Conservation (phyloP, 2,797 vertebrate genomes). For the Distichodus sexfasciatus region DNA sequence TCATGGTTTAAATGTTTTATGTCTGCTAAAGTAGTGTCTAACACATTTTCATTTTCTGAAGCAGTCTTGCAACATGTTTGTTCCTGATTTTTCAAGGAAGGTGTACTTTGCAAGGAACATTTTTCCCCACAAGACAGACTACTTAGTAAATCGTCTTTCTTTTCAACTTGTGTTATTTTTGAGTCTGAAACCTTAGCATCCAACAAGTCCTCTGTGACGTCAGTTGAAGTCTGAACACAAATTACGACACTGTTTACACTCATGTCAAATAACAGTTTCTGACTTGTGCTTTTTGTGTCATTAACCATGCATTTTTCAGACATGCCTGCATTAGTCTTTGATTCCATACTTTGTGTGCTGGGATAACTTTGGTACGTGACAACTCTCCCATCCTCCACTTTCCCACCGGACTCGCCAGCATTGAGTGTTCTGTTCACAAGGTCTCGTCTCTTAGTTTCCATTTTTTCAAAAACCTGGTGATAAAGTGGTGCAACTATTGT, state of each 20-base stretch:
- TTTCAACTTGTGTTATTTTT: background rate
- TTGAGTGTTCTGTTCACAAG: conserved; percentile 31
- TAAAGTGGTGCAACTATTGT: conserved; percentile 69
- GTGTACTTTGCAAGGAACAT: background rate
- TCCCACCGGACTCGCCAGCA: background rate
- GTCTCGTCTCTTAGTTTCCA: conserved; percentile 48
- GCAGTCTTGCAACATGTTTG: background rate
- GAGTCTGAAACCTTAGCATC: background rate
- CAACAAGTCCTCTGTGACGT: background rate
- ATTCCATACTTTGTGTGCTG: conserved; percentile 20
- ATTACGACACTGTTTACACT: background rate
- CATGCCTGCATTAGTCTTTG: conserved; percentile 12
- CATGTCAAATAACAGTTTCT: background rate
- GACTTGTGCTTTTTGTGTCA: background rate
- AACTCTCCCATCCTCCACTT: conserved; percentile 16
- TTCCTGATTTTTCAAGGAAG: background rate
- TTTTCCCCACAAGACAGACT: background rate
- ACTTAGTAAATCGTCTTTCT: background rate
- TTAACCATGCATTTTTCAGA: conserved; percentile 12
- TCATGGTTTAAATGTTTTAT: background rate
- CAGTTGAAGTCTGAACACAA: background rate
- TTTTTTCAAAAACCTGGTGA: conserved; percentile 60
- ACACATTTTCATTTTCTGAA: background rate
- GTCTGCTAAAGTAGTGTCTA: background rate
- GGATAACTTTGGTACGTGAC: conserved; percentile 19